Evolutionary conservation across 2,888 invertebrate species (phyloP).

Genomic region (Rapana venosa): DNA sequence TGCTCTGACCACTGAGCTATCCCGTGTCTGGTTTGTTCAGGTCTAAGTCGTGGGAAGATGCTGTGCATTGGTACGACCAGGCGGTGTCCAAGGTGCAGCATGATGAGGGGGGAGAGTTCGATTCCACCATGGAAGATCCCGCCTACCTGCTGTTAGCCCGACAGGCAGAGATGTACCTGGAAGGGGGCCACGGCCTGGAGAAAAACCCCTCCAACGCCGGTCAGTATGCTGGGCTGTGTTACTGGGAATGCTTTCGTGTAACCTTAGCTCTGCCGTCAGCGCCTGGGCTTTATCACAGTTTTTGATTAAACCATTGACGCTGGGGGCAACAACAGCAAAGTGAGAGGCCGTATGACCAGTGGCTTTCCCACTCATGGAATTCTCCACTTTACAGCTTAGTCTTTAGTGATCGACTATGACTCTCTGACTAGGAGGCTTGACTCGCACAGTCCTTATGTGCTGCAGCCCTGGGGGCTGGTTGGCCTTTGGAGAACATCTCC

Average conservation of each 20-base stretch:
- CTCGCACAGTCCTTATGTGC: not conserved
- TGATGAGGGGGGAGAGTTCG: slow-evolving; percentile 76
- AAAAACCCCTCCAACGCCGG: slow-evolving; percentile 79
- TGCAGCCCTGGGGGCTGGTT: not conserved
- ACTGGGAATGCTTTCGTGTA: not conserved
- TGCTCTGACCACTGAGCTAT: too few relatives aligned
- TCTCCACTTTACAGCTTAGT: too few relatives aligned
- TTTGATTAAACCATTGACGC: too few relatives aligned
- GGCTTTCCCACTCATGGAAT: too few relatives aligned
- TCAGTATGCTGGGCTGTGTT: slow-evolving; percentile 51
- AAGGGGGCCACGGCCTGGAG: slow-evolving; percentile 79
- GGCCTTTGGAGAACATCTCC: too few relatives aligned
- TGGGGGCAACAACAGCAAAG: too few relatives aligned
- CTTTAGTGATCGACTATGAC: too few relatives aligned
- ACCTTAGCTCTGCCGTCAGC: too few relatives aligned
- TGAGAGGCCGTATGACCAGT: too few relatives aligned
- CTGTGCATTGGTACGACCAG: slow-evolving; percentile 78
- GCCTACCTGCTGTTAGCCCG: slow-evolving; percentile 79
- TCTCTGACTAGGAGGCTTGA: too few relatives aligned
- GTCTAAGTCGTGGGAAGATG: slow-evolving; percentile 76
- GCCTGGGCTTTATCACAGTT: too few relatives aligned
- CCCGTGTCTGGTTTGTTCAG: slow-evolving; percentile 58
- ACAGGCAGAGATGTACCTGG: slow-evolving; percentile 79
- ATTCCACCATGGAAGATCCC: slow-evolving; percentile 78
- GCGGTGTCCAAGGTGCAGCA: slow-evolving; percentile 76